phyloP scores from a whole-genome alignment of 2,888 invertebrate species.

The Lasius platythorax region DNA sequence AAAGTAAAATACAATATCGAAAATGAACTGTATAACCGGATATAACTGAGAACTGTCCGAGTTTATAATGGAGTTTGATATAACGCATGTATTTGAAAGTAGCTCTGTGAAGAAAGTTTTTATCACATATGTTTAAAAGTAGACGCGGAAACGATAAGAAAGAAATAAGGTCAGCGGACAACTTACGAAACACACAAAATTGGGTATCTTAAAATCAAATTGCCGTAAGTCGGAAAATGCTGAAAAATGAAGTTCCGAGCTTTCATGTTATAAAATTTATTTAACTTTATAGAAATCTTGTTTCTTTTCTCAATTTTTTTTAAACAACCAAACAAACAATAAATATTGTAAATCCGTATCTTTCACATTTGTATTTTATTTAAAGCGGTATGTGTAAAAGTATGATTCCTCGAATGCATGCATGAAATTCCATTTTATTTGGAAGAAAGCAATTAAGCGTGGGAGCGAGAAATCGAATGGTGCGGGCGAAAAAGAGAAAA shows the following conservation, averaged over 20 bases:
- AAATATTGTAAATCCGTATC: neutral
- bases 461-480: neutral
- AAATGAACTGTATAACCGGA: neutral
- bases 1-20: neutral
- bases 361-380: neutral
- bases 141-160: constrained; percentile 7
- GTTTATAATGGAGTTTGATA: constrained; percentile 38
- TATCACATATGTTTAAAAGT: constrained; percentile 9
- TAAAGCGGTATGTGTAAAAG: neutral
- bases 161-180: constrained; percentile 6
- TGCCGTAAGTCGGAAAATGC: neutral
- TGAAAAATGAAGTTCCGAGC: neutral
- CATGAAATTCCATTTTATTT: neutral
- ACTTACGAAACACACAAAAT: neutral
- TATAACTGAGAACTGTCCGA: constrained; percentile 17
- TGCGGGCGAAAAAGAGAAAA: constrained; percentile 13
- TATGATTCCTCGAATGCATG: neutral
- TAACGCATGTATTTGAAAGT: constrained; percentile 14
- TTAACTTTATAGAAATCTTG: neutral
- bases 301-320: neutral
- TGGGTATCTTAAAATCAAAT: neutral
- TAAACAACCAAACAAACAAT: neutral
- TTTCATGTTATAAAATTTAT: neutral
- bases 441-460: neutral
- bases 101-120: constrained; percentile 3